A percentile compares a stretch with the other conserved stretches of the same genome.
phyloP scores from a whole-genome alignment of 2,888 invertebrate species.

The Pandemis heparana region DNA sequence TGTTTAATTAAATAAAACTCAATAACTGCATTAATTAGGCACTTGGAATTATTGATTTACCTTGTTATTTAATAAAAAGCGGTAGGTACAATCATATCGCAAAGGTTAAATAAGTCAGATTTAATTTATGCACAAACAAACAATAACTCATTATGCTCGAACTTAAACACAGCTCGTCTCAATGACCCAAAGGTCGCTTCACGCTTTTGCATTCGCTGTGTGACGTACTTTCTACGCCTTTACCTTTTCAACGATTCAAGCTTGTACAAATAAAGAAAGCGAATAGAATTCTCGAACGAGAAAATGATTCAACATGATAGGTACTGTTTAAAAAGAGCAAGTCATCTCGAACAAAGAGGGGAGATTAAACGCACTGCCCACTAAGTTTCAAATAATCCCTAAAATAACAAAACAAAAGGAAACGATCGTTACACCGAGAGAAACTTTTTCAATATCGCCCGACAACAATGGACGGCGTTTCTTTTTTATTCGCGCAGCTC shows the following conservation, averaged over 20 bases:
- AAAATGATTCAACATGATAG: conserved; percentile 47
- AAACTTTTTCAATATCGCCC: conserved; percentile 79
- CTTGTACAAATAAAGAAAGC: conserved; percentile 51
- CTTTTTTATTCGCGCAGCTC: conserved; percentile 60
- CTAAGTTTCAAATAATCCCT: conserved; percentile 70
- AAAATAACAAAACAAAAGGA: conserved; percentile 70
- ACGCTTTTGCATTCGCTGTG: conserved; percentile 37
- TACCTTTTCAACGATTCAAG: conserved; percentile 61
- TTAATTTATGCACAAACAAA: conserved; percentile 33
- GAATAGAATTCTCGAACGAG: conserved; percentile 59
- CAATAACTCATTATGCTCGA: conserved; percentile 36
- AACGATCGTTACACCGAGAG: conserved; percentile 61
- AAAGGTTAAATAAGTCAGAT: conserved; percentile 21
- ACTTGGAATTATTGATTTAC: too few relatives aligned
- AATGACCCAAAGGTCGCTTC: conserved; percentile 69
- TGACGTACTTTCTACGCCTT: conserved; percentile 62
- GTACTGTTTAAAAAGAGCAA: conserved; percentile 52
- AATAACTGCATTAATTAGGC: too few relatives aligned
- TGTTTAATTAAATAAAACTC: too few relatives aligned
- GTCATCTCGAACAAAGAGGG: conserved; percentile 63
- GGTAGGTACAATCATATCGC: conserved; percentile 1
- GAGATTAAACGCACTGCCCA: conserved; percentile 65
- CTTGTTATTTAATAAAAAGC: too few relatives aligned
- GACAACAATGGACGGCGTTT: conserved; percentile 69
- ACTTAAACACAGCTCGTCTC: conserved; percentile 17